Conservation (phyloP, 2,113 vertebrate species). For the Cranoglanis bouderius region DNA sequence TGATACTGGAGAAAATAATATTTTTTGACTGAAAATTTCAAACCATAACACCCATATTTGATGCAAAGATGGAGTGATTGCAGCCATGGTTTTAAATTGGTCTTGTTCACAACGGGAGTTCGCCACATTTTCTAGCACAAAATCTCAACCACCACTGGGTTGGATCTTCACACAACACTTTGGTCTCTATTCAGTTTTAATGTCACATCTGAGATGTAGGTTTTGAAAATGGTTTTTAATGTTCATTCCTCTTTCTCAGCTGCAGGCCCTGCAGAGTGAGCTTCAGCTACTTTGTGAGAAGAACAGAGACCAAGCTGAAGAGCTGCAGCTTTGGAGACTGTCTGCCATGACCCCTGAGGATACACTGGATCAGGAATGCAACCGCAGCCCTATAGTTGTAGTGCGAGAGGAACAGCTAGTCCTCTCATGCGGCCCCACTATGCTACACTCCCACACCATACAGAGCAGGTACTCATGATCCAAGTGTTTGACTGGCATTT, state of each 20-base stretch:
- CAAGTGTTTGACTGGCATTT: conserved; percentile 28
- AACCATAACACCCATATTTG: not conserved
- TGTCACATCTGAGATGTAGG: not conserved
- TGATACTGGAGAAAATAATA: not conserved
- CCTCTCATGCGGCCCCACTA: conserved; percentile 65
- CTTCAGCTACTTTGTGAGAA: conserved; percentile 61
- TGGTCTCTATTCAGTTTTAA: not conserved
- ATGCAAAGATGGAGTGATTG: not conserved
- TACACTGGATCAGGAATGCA: conserved; percentile 33
- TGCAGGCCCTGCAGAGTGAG: conserved; percentile 66
- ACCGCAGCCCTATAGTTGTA: conserved; percentile 45
- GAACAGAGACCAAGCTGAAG: conserved; percentile 66
- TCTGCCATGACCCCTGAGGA: conserved; percentile 17
- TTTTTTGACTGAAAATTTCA: not conserved
- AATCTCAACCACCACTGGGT: not conserved
- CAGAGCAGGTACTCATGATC: conserved; percentile 64
- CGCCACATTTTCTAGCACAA: not conserved
- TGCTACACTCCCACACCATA: conserved; percentile 57
- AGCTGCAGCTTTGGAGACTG: conserved; percentile 70
- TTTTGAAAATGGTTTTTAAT: not conserved
- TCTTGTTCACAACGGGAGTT: not conserved
- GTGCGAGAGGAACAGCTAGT: conserved; percentile 70
- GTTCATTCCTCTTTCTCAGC: conserved; percentile 57
- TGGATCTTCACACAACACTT: not conserved
- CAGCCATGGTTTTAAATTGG: not conserved